These are phyloP conservation scores for Iphiclides podalirius DNA, from an alignment of 2,888 invertebrate species.

Conservation along the genomic window DNA sequence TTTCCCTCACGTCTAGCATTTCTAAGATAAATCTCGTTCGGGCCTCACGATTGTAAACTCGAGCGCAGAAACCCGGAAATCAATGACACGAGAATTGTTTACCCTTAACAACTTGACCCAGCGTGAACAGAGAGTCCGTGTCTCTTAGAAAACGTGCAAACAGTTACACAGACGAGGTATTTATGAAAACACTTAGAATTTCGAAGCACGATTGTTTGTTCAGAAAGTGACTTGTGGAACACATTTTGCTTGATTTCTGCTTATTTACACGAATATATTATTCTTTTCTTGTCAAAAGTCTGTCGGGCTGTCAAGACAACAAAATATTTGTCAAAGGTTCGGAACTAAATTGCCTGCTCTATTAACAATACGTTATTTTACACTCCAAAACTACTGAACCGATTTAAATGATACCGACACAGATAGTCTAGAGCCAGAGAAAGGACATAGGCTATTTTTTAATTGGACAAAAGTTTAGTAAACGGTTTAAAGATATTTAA, in stretches of 20 bases:
- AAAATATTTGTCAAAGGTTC: too few species aligned
- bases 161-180: slow-evolving; percentile 10
- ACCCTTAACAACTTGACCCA: slow-evolving; percentile 15
- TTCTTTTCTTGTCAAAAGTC: too few species aligned
- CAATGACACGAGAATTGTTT: slow-evolving; percentile 12
- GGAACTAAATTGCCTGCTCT: too few species aligned
- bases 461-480: too few species aligned
- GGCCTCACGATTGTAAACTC: slow-evolving; percentile 2
- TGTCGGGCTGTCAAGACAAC: too few species aligned
- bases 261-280: not conserved
- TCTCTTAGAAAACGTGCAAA: slow-evolving; percentile 11
- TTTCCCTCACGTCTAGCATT: too few species aligned
- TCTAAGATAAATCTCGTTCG: not conserved
- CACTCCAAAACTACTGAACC: too few species aligned
- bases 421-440: too few species aligned
- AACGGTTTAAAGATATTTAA: too few species aligned
- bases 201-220: slow-evolving; percentile 16
- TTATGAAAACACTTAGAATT: slow-evolving; percentile 16
- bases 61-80: slow-evolving; percentile 4
- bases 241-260: not conserved
- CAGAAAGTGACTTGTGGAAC: slow-evolving; percentile 7
- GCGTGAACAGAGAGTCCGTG: slow-evolving; percentile 12
- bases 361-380: too few species aligned
- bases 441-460: too few species aligned
- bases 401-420: too few species aligned